Conservation (phyloP, 2,888 invertebrate genomes). For the Stenichneumon culpator region DNA sequence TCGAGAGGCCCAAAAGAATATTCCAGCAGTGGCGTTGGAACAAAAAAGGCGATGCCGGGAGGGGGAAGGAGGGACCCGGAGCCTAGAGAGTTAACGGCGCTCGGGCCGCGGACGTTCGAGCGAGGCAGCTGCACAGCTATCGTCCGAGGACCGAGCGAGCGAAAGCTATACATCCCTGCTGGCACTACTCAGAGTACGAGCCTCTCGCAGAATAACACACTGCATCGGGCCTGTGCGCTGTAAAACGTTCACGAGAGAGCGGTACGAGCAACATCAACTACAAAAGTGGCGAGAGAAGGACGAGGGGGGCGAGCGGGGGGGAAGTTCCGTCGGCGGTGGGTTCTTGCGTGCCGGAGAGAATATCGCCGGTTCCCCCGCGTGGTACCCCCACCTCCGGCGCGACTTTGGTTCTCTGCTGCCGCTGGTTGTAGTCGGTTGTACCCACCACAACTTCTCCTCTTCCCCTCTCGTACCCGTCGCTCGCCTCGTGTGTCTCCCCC, state of each 20-base stretch:
- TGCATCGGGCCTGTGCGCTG: conserved; percentile 13
- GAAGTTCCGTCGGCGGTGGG: neutral
- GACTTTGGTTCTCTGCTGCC: conserved; percentile 25
- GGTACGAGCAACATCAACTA: neutral
- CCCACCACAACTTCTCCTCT: conserved; percentile 51
- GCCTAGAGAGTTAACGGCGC: neutral
- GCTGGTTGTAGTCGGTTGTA: conserved; percentile 46
- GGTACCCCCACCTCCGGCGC: conserved; percentile 15
- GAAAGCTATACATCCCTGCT: conserved; percentile 25
- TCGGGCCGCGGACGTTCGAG: neutral
- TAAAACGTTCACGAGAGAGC: conserved; percentile 52
- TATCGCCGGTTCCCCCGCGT: conserved; percentile 48
- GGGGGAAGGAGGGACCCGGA: conserved; percentile 3
- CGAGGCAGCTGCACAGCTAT: conserved; percentile 16
- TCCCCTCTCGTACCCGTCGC: conserved; percentile 62
- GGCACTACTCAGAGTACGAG: conserved; percentile 12
- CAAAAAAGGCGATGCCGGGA: conserved; percentile 8
- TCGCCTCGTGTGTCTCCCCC: conserved; percentile 64
- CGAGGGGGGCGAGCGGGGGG: conserved; percentile 27
- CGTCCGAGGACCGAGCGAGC: conserved; percentile 13
- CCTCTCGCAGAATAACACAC: neutral
- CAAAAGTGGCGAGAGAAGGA: conserved; percentile 44
- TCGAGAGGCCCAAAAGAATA: conserved; percentile 15
- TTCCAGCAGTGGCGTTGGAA: neutral
- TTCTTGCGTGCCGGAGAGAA: conserved; percentile 18